Evolutionary conservation across 1,140 invertebrate species (phyloP), one percentile per base, ranked within the genome.

Genomic region (Drosophila quadrilineata): DNA sequence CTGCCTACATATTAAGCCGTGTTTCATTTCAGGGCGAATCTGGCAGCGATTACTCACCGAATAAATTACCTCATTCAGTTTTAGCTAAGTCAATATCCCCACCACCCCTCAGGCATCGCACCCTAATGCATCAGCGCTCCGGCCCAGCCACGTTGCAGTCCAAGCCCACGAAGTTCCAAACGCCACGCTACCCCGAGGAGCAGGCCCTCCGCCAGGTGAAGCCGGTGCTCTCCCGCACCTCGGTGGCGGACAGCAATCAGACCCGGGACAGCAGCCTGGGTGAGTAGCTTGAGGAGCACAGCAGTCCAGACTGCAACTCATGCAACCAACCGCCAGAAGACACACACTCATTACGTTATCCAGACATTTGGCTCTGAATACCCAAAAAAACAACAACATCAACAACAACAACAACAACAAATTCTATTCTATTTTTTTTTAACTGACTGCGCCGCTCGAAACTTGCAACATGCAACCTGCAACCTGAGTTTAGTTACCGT

Each of bases 11-110:
- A 6, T 19, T 0, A 14, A 0, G 10, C 6, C 12, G 1, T 6
- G 19, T 24, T 12, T 6, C 1, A 16, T 1, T 36, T 41, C 54
- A 90, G 89, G 87, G 88, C 75, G 88, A 90, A 77, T 88, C 79
- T 60, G 88, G 89, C 74, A 90, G 88, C 84, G 89, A 90, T 72
- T 90, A 89, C 86, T 90, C 89, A 89, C 89, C 89, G 80, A 90
- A 90, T 85, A 90, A 89, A 89, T 85, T 90, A 88, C 88, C 88
- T 88, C 87, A 89, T 76, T 84, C 87, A 80, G 82, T 89, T 87
- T 88, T 89, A 87, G 85, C 87, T 70, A 90, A 90, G 72, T 90
- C 88, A 75, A 75, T 89, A 71, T 90, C 89, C 79, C 89, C 88
- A 80, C 88, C 88, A 88, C 84, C 89, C 49, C 88, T 89, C 54